Base-by-base conservation (phyloP, 64 coral and sea anemone species). In the Dendrophyllia cribrosa region DNA sequence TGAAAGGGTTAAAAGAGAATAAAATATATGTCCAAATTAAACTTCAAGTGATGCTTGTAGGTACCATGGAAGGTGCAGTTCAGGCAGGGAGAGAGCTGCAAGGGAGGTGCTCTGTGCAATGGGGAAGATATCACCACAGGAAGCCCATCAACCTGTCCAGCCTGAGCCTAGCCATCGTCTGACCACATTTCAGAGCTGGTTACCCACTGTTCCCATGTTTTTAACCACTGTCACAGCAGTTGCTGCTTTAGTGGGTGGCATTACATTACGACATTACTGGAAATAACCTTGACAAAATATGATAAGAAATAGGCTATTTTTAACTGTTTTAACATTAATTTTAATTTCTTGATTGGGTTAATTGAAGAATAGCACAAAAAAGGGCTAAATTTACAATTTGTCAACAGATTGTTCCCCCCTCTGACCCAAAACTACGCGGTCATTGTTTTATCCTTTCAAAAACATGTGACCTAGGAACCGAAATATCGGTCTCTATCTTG, bases 41-140 rank as follows among this genome's bases (percentile, higher is more conserved):
- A 56, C 24, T 5, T 45, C 1, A 50, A 3, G 9, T 85, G 7
- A n/a, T 9, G 12, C 1, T 82, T 48, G 11, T 49, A 98, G 96
- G 96, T 3, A 95, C 93, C 70, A 98, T 98, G 96, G 82, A 98
- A 73, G 96, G 96, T 21, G 96, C 96, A n/a, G 96, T 98, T 1
- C 88, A 98, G 14, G 90, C 96, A 43, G 96, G 2, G 96, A 98
- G 25, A 92, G 96, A 59, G 96, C 96, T 59, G 96, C 96, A 56
- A 85, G 96, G 56, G 96, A 98, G 46, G 87, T 98, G 23, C 78
- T 98, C 1, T 76, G 74, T 87, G 75, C 89, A 9, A 95, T 98
- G 96, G 93, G 96, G 15, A 95, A 95, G 58, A 98, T 98, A 59
- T 66, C 90, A 5, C 49, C 73, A 59, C 80, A 95, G 6, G 87